phyloP scores from a whole-genome alignment of 2,113 vertebrate species.

The Lycaon pictus region DNA sequence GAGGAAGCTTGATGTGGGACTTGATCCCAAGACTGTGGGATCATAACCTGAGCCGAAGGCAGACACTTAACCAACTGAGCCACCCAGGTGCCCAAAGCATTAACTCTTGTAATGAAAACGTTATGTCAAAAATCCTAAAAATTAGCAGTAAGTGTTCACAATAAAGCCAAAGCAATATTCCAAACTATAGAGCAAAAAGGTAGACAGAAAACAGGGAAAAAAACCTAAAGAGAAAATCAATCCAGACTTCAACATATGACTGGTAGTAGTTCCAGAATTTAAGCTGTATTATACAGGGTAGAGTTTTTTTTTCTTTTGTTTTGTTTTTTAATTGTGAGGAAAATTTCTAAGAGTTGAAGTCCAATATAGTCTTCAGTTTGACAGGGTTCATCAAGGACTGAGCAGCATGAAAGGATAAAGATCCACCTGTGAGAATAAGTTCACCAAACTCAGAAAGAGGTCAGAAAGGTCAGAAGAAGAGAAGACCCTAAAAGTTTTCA shows the following conservation, averaged over 20 bases:
- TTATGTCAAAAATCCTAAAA: not conserved
- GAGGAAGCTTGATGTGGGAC: too few species aligned
- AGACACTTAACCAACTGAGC: too few species aligned
- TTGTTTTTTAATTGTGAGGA: not conserved
- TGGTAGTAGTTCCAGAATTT: not conserved
- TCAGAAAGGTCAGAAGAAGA: slow-evolving; percentile 17
- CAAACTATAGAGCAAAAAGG: not conserved
- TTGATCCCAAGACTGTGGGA: too few species aligned
- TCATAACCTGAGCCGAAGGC: too few species aligned
- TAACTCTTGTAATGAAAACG: slow-evolving; percentile 28
- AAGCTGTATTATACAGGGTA: not conserved
- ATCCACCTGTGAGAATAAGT: slow-evolving; percentile 2
- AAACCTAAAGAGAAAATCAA: not conserved
- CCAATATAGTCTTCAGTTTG: not conserved
- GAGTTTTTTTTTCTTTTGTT: not conserved
- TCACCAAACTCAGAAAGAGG: not conserved
- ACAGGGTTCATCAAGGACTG: not conserved
- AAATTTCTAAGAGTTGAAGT: slow-evolving; percentile 44
- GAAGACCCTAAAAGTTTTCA: slow-evolving; percentile 7
- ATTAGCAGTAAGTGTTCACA: not conserved
- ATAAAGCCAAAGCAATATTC: slow-evolving; percentile 44
- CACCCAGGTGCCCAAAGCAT: not conserved
- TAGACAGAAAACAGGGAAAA: slow-evolving; percentile 13
- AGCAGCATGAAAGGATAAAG: not conserved
- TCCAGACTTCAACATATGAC: not conserved